Base-by-base conservation (phyloP, 1,140 invertebrate genomes). In the Drosophila suzukii region DNA sequence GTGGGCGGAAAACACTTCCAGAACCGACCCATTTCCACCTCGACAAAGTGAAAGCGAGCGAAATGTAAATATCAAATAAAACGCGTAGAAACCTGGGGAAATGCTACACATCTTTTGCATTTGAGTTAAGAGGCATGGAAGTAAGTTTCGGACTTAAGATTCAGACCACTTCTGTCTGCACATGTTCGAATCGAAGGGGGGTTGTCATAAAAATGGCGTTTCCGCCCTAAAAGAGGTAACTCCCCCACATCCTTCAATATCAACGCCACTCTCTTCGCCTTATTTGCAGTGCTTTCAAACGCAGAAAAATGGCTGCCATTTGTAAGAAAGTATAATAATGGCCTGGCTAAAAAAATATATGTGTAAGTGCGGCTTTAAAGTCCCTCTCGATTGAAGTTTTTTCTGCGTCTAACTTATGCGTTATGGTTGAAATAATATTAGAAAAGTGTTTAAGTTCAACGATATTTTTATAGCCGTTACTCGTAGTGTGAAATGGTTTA, bases 21-120 rank as follows among this genome's bases (percentile, higher is more conserved):
- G 41, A 34, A 20, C 10, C 63, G 41, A 71, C 65, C 68, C 51
- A 71, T 47, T 70, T 70, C n/a, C 65, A 11, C 27, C 15, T 50
- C 11, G 6, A 11, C 36, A 10, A 46, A 43, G 36, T 71, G 67
- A 71, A 70, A 71, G 67, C 67, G 27, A 50, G 34, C 36, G 20
- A 50, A 58, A 72, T 58, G 68, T 72, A 72, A 72, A 71, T 72
- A 71, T 72, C 66, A 71, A 71, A 70, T 71, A 71, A 70, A 71
- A 58, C 17, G 63, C 63, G 38, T 36, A 32, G 47, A 39, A 60
- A 60, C 17, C 6, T 11, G 11, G 17, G 62, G 8, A 27, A 70
- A 71, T 2, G 51, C 43, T 32, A 56, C 67, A 67, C 61, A 55
- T 47, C 17, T 71, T 71, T 41, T 70, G 66, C 65, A 58, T 71